Evolutionary conservation across 2,113 vertebrate genomes (phyloP), one percentile per base, ranked within the genome.

Genomic region (Ascaphus truei): DNA sequence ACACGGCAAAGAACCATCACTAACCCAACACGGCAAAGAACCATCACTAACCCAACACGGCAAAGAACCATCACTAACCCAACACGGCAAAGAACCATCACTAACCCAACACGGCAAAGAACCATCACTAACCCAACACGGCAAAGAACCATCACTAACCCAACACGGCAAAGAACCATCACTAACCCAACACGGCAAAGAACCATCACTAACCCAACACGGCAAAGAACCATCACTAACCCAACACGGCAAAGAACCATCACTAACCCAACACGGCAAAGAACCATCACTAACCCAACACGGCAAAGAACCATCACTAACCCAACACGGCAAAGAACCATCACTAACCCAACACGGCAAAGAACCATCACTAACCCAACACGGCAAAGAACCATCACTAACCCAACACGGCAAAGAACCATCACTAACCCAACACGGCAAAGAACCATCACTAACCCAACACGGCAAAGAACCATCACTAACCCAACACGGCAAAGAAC

Each of bases 201-300:
- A 51, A 50, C 23, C 45, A 39, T 51, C n/a, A n/a, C n/a, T n/a
- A n/a, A n/a, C n/a, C n/a, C n/a, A 16, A 51, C 43, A 51, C 55
- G 52, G 52, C 56, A 60, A 51, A 60, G 45, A 51, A 50, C 23
- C 45, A 39, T 51, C n/a, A n/a, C n/a, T n/a, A n/a, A n/a, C n/a
- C n/a, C n/a, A 16, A 51, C 43, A 51, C 55, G 52, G 52, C 56
- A 60, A 51, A 60, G 45, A 51, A 50, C 23, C 45, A 39, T 51
- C n/a, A n/a, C n/a, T n/a, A n/a, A n/a, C n/a, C n/a, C n/a, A 16
- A 51, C 43, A 51, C 55, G 52, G 52, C 56, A 60, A 51, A 60
- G 45, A 51, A 50, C 23, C 45, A 39, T 51, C n/a, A n/a, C n/a
- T n/a, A n/a, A n/a, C n/a, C n/a, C n/a, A 16, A 51, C 43, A 51